A percentile compares a stretch with the other conserved stretches of the same genome.
Conservation (phyloP, 2,113 vertebrate genomes). For the Pantherophis guttatus region DNA sequence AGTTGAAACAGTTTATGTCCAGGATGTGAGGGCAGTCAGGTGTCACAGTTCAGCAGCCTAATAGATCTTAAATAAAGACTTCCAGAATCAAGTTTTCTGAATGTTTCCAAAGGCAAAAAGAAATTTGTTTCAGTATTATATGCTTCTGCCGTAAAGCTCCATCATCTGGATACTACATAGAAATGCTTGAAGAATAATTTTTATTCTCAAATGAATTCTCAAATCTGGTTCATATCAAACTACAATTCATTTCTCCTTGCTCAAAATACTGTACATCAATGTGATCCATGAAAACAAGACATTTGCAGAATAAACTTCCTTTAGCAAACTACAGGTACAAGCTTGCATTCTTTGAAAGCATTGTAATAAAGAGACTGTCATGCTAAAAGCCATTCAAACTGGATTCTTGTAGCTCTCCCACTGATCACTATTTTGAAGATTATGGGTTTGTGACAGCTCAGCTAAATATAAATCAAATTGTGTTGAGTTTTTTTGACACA, state of each 20-base stretch:
- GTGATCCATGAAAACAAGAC: not conserved
- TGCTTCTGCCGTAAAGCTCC: not conserved
- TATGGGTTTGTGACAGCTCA: not conserved
- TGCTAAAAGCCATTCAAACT: not conserved
- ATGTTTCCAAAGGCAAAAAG: not conserved
- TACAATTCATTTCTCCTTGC: not conserved
- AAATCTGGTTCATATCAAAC: not conserved
- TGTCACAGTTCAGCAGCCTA: not conserved
- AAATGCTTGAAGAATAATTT: not conserved
- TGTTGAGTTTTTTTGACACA: not conserved
- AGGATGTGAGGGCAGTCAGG: not conserved
- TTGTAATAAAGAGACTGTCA: fast-evolving
- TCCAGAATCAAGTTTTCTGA: not conserved
- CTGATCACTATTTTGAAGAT: not conserved
- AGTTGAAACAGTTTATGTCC: no score
- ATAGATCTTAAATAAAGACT: not conserved
- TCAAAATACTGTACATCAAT: not conserved
- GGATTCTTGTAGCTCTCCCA: not conserved
- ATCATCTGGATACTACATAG: not conserved
- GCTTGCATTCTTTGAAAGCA: not conserved
- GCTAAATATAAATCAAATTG: not conserved
- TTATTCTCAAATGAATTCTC: not conserved
- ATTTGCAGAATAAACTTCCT: not conserved
- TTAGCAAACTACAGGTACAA: not conserved
- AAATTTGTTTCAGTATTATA: not conserved